A percentile compares a stretch with the other conserved stretches of the same genome.
Conservation (phyloP, 2,797 vertebrate species). For the Parotocinclus haroldoi region DNA sequence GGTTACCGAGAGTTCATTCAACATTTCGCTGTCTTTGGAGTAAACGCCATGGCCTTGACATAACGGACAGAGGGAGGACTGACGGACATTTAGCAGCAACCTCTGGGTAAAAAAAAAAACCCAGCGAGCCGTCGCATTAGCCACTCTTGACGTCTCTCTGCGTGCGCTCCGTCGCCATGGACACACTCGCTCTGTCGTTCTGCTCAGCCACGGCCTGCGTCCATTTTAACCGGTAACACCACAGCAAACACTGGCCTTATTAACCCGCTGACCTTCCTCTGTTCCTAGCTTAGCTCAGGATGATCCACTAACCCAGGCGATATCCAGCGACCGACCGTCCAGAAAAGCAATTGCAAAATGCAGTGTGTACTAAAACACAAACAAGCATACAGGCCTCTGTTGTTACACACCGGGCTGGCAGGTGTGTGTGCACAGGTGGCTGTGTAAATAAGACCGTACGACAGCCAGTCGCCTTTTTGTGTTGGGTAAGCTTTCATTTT, state of each 20-base stretch:
- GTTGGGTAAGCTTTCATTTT: too few species aligned
- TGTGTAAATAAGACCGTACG: neutral
- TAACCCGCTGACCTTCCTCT: too few species aligned
- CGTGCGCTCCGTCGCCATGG: conserved; percentile 57
- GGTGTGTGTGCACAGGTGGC: conserved; percentile 31
- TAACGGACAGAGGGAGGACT: conserved; percentile 22
- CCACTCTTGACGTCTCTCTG: conserved; percentile 41
- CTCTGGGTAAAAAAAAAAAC: conserved; percentile 48
- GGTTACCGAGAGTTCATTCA: too few species aligned
- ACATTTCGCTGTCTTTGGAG: too few species aligned
- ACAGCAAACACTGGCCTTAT: neutral
- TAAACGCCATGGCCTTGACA: neutral
- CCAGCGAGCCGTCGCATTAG: conserved; percentile 49
- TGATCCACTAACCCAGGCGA: too few species aligned
- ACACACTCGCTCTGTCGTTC: conserved; percentile 60
- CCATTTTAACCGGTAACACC: conserved; percentile 54
- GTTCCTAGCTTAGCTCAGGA: too few species aligned
- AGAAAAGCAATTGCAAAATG: too few species aligned
- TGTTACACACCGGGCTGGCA: neutral
- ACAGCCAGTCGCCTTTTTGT: neutral
- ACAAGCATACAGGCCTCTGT: neutral
- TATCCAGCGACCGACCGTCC: too few species aligned
- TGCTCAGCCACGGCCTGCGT: conserved; percentile 53
- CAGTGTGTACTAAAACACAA: neutral
- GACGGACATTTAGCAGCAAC: conserved; percentile 33